phyloP scores from a whole-genome alignment of 2,888 invertebrate species.

The Drosophila incognita region DNA sequence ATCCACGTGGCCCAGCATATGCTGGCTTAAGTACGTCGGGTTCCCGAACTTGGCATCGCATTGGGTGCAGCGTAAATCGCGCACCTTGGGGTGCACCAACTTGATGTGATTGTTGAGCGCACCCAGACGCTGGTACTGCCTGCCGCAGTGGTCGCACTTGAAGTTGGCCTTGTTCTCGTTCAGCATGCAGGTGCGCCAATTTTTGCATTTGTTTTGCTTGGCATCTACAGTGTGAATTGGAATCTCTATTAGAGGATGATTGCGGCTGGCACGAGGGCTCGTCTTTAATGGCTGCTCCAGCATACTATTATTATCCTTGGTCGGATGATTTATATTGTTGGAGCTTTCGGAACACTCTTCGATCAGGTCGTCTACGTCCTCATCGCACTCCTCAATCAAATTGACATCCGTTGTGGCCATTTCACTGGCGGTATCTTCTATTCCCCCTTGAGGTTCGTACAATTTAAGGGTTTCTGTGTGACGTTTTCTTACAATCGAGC shows the following conservation, averaged over 20 bases:
- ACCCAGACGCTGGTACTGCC: constrained; percentile 89
- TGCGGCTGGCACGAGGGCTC: not conserved
- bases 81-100: constrained; percentile 92
- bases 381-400: not conserved
- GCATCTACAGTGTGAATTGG: not conserved
- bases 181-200: constrained; percentile 91
- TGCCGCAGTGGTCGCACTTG: constrained; percentile 89
- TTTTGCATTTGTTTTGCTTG: constrained; percentile 77
- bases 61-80: constrained; percentile 90
- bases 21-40: constrained; percentile 91
- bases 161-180: constrained; percentile 90
- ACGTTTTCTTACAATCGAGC: constrained; percentile 48
- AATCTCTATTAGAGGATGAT: not conserved
- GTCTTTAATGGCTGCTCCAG: not conserved
- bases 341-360: not conserved
- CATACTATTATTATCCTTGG: not conserved
- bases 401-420: not conserved
- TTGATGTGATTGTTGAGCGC: constrained; percentile 93
- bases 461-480: constrained; percentile 29
- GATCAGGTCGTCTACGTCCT: not conserved
- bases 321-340: not conserved
- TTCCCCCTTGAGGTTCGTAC: not conserved
- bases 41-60: constrained; percentile 93
- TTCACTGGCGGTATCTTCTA: not conserved
- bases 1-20: constrained; percentile 91